These are phyloP conservation scores for Penaeus vannamei DNA, from an alignment of 1,140 invertebrate genomes.

Conservation along the genomic window DNA sequence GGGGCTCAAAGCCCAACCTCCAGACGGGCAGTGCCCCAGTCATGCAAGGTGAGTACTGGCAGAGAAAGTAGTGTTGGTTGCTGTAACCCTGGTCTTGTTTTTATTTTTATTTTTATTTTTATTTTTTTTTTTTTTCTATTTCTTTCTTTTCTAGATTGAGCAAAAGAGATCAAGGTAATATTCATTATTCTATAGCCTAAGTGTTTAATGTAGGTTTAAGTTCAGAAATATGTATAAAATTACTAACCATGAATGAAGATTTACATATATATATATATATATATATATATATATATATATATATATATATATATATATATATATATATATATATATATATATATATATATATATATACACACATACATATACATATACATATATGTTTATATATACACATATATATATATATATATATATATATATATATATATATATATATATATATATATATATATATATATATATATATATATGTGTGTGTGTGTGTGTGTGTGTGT, in stretches of 20 bases:
- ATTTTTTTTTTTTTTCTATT: background rate
- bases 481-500: background rate
- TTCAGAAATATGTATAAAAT: no score
- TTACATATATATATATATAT: background rate
- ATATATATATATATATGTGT: background rate
- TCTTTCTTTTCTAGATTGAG: background rate
- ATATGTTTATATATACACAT: background rate
- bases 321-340: background rate
- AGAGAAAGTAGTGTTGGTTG: background rate
- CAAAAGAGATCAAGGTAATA: no score
- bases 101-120: no score
- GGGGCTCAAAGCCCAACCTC: slow-evolving; percentile 57
- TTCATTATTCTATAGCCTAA: no score
- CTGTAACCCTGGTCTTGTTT: background rate
- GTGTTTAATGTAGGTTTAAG: no score
- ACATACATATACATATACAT: background rate
- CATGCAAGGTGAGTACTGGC: slow-evolving; percentile 50
- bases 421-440: background rate
- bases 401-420: background rate
- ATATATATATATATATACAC: background rate
- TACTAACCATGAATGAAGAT: no score
- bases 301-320: slow-evolving; percentile 19
- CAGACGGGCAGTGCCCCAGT: slow-evolving; percentile 58
- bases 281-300: slow-evolving; percentile 22
- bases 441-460: background rate